Conservation (phyloP, 2,888 invertebrate genomes). For the Horisme vitalbata region DNA sequence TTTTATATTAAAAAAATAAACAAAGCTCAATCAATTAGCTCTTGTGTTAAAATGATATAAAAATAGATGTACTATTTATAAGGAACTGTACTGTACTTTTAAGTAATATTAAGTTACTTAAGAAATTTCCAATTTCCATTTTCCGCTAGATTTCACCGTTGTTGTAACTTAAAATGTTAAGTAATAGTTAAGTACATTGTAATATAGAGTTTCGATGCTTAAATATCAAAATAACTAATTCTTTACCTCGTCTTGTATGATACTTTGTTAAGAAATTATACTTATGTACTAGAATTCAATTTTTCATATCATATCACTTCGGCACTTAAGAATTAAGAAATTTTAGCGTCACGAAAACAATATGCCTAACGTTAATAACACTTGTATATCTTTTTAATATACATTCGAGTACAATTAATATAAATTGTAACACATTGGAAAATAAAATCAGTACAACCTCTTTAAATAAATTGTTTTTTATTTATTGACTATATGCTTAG, state of each 20-base stretch:
- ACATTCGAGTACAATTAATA: slow-evolving; percentile 51
- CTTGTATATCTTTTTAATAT: slow-evolving; percentile 57
- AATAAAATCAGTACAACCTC: slow-evolving; percentile 65
- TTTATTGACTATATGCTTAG: slow-evolving; percentile 12
- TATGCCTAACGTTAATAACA: slow-evolving; percentile 59
- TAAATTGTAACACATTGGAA: slow-evolving; percentile 61
- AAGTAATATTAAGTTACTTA: slow-evolving; percentile 19
- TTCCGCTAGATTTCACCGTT: slow-evolving; percentile 29
- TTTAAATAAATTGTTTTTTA: slow-evolving; percentile 35
- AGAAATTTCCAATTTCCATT: slow-evolving; percentile 33
- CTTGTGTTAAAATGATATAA: slow-evolving; percentile 47
- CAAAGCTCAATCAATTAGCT: slow-evolving; percentile 61
- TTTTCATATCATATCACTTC: slow-evolving; percentile 60
- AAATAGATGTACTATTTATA: slow-evolving; percentile 38
- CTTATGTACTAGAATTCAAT: slow-evolving; percentile 23
- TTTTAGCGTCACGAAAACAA: slow-evolving; percentile 55
- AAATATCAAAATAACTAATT: slow-evolving; percentile 31
- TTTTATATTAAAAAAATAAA: slow-evolving; percentile 44
- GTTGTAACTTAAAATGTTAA: slow-evolving; percentile 32
- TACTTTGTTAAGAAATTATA: slow-evolving; percentile 35
- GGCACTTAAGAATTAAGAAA: slow-evolving; percentile 60
- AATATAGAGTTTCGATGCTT: slow-evolving; percentile 33
- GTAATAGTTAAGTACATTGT: slow-evolving; percentile 32
- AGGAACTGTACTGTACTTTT: slow-evolving; percentile 24
- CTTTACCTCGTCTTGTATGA: slow-evolving; percentile 31